Percentiles rank a stretch among this genome's conserved stretches.
Evolutionary conservation across 64 coral and sea anemone genomes (phyloP).

Genomic region (Stichodactyla mertensii): DNA sequence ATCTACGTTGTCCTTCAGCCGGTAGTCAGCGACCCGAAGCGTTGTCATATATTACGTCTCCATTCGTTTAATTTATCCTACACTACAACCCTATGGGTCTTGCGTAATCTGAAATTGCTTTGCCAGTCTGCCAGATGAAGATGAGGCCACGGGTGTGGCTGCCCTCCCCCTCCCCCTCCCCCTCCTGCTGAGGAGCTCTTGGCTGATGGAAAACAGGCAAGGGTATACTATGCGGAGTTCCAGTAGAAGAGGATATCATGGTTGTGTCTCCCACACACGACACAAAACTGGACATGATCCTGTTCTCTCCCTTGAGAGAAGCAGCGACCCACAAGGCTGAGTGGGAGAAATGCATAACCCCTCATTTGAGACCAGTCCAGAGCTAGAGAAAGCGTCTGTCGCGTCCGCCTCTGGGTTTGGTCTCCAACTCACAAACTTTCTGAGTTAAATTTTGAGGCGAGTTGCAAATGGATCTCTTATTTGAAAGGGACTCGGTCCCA

Average conservation of each 20-base stretch:
- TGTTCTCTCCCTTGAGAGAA: conserved; percentile 18
- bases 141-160: too few species aligned
- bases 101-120: too few species aligned
- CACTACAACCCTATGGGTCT: too few species aligned
- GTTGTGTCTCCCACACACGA: conserved; percentile 48
- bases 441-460: background rate
- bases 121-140: too few species aligned
- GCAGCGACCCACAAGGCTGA: conserved; percentile 22
- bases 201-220: background rate
- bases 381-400: conserved; percentile 38
- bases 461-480: too few species aligned
- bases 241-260: conserved; percentile 40
- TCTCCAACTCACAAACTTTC: conserved; percentile 31
- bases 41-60: too few species aligned
- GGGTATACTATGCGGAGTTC: conserved; percentile 14
- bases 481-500: background rate
- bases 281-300: background rate
- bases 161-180: too few species aligned
- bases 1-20: too few species aligned
- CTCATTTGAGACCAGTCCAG: conserved; percentile 30
- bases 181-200: too few species aligned
- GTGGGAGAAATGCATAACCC: conserved; percentile 26
- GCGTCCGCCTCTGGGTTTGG: too few species aligned
- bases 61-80: too few species aligned
- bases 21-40: too few species aligned